A percentile compares a stretch with the other conserved stretches of the same genome.
Conservation (phyloP, 1,140 invertebrate species). For the Listronotus oregonensis region DNA sequence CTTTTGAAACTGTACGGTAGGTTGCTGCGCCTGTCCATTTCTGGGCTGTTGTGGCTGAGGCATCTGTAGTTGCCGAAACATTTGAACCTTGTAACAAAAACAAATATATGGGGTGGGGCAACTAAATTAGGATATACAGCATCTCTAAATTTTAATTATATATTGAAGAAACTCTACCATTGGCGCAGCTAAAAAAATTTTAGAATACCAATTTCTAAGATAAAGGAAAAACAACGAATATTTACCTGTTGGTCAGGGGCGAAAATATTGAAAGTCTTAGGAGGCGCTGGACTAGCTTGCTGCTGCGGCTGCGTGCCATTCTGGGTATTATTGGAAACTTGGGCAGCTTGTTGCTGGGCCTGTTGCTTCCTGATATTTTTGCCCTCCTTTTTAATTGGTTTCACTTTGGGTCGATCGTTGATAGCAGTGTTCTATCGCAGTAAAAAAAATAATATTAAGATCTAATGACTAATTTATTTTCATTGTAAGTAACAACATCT, state of each 20-base stretch:
- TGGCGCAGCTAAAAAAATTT: too few species aligned
- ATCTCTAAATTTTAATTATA: too few species aligned
- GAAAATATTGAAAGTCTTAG: conserved; percentile 40
- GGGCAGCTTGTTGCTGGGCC: conserved; percentile 47
- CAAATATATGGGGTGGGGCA: neutral
- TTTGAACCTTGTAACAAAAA: conserved; percentile 26
- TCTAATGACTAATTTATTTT: neutral
- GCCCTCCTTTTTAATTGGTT: conserved; percentile 77
- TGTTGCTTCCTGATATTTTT: conserved; percentile 63
- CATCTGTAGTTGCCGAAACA: conserved; percentile 46
- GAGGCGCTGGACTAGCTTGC: conserved; percentile 26
- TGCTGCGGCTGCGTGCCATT: conserved; percentile 56
- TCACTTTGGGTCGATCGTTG: conserved; percentile 79
- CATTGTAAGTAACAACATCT: too few species aligned
- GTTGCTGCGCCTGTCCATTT: conserved; percentile 13
- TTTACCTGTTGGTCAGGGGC: conserved; percentile 27
- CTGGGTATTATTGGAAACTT: conserved; percentile 41
- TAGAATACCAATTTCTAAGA: too few species aligned
- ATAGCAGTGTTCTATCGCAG: conserved; percentile 71
- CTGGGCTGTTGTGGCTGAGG: conserved; percentile 30
- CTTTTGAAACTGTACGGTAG: conserved; percentile 26
- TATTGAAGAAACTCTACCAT: too few species aligned
- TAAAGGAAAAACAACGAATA: neutral
- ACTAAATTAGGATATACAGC: neutral
- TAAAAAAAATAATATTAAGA: neutral